Base-by-base conservation (phyloP, 2,113 vertebrate species). In the Hystrix brachyura region DNA sequence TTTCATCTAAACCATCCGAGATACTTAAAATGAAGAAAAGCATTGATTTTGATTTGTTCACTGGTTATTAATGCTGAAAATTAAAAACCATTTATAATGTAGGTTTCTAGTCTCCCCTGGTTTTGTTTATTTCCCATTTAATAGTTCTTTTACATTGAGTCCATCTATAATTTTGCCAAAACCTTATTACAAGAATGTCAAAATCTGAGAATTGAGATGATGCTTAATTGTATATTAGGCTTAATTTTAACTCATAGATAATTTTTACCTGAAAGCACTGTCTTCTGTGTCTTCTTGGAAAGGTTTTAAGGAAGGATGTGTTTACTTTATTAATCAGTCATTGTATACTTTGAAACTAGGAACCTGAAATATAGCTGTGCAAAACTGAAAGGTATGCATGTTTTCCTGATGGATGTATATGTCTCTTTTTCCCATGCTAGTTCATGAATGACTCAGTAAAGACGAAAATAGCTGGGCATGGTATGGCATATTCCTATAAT, bases 131-230 rank as follows among this genome's bases (percentile, higher is more conserved):
- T 95, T 90, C 79, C 14, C 27, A 27, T 72, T 96, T 83, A 19
- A 19, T 3, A 79, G 59, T 94, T 86, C 1, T 92, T 78, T 91
- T 46, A 88, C n/a, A 48, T 59, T 59, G n/a, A 91, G 3, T 84
- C 57, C 4, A 69, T 94, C n/a, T 21, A 60, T 90, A 96, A 86
- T 96, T 90, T 97, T 94, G 48, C 21, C 46, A 29, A 71, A 95
- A 89, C 72, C 27, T 93, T 81, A 71, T 15, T 15, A 53, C 4
- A 9, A 92, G 53, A 60, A 79, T 79, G 12, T 80, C 57, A 65
- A 78, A 96, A 87, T 53, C 34, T 43, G 90, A 83, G 9, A 71
- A 71, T 46, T 71, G 57, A 86, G 62, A 78, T 79, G n/a, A 69
- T 86, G 6, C 14, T 93, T 90, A 90, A 85, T 17, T 92, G 2